Evolutionary conservation across 37 sponge, comb jelly and placozoan genomes (phyloP).

Genomic region (Sycon ciliatum): DNA sequence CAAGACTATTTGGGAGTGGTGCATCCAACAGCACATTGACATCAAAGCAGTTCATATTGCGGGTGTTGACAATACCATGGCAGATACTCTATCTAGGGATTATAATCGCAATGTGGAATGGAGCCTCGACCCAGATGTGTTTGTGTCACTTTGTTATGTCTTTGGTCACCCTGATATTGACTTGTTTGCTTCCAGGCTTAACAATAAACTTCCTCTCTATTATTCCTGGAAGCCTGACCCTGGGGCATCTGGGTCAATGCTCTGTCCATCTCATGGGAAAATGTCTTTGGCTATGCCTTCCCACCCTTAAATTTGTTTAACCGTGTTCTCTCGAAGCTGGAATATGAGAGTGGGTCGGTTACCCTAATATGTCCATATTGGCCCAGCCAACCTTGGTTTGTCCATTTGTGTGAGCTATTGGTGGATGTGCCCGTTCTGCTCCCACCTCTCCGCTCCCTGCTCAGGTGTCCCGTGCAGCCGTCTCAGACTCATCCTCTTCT

Average conservation of each 20-base stretch:
- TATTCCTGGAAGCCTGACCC: slow-evolving; percentile 41
- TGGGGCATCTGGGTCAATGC: slow-evolving; percentile 27
- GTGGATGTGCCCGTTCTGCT: too few relatives aligned
- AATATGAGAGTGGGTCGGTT: slow-evolving; percentile 6
- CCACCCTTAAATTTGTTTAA: slow-evolving; percentile 45
- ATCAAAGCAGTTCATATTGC: slow-evolving; percentile 16
- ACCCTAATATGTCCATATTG: slow-evolving; percentile 30
- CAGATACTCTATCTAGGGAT: slow-evolving; percentile 20
- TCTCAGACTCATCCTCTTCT: too few relatives aligned
- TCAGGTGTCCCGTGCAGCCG: too few relatives aligned
- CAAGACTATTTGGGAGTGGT: slow-evolving; percentile 27
- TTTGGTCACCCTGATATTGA: slow-evolving; percentile 24
- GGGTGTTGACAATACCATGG: slow-evolving; percentile 12
- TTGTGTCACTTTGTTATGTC: slow-evolving; percentile 2
- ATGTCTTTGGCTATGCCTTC: slow-evolving; percentile 27
- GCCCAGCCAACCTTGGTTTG: slow-evolving; percentile 39
- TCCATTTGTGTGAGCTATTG: too few relatives aligned
- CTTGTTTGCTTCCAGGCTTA: slow-evolving; percentile 40
- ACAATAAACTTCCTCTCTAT: slow-evolving; percentile 31
- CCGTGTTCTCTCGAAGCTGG: slow-evolving; percentile 35
- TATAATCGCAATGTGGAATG: slow-evolving; percentile 22
- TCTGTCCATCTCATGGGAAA: slow-evolving; percentile 14
- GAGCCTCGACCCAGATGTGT: slow-evolving; percentile 11
- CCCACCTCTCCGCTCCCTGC: too few relatives aligned
- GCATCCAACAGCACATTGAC: slow-evolving; percentile 1